A percentile compares a stretch with the other conserved stretches of the same genome.
These are phyloP conservation scores for Hemibagrus wyckioides DNA, from an alignment of 2,113 vertebrate species.

Conservation along the genomic window DNA sequence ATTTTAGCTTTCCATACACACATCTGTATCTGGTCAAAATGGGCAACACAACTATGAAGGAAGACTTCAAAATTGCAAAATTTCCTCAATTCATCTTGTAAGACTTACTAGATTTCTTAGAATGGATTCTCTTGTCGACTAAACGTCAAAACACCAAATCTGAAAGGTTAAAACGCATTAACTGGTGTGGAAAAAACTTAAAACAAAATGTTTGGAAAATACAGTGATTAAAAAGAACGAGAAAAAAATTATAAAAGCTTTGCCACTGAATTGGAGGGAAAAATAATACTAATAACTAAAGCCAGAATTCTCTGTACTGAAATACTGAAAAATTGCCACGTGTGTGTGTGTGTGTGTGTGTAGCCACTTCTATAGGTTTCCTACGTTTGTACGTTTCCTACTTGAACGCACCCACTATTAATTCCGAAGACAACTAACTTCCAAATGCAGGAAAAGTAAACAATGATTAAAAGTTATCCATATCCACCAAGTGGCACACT, in stretches of 20 bases:
- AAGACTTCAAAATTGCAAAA: background rate
- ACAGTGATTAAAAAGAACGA: background rate
- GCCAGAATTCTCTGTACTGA: background rate
- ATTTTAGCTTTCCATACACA: no score
- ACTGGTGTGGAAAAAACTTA: background rate
- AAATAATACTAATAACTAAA: background rate
- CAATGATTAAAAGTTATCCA: conserved; percentile 38
- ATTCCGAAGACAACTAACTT: conserved; percentile 12
- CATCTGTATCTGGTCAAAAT: no score
- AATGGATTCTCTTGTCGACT: no score
- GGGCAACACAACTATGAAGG: no score
- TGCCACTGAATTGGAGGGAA: background rate
- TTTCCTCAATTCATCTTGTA: background rate
- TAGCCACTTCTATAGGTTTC: background rate
- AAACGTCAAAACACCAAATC: no score
- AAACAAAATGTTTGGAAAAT: background rate
- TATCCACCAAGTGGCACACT: background rate
- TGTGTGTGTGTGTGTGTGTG: background rate
- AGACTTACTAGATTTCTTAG: background rate
- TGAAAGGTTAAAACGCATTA: background rate
- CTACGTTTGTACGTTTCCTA: background rate
- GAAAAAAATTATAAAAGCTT: background rate
- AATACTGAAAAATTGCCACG: conserved; percentile 12
- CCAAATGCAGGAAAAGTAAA: conserved; percentile 2
- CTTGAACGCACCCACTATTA: background rate